These are phyloP conservation scores for Lanius ludovicianus DNA, from an alignment of 2,113 vertebrate species.

Conservation along the genomic window DNA sequence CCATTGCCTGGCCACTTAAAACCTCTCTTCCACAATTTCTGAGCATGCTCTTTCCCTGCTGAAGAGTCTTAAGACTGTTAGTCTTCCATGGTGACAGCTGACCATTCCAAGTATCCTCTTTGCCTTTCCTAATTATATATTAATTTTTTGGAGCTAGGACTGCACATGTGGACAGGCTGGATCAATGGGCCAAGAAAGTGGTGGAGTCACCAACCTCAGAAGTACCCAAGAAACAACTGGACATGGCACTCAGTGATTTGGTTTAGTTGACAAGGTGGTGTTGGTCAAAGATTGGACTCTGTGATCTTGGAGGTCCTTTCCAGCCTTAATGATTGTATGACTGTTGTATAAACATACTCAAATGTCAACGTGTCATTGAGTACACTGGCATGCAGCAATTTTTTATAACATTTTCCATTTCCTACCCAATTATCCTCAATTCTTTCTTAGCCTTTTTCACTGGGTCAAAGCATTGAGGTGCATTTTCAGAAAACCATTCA, in stretches of 20 bases:
- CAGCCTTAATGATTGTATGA: neutral
- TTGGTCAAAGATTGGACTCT: accelerated
- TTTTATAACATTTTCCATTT: neutral
- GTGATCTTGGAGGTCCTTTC: neutral
- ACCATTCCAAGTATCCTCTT: neutral
- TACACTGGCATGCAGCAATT: neutral
- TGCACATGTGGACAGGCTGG: neutral
- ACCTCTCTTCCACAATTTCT: neutral
- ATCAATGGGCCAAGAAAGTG: accelerated
- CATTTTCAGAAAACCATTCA: neutral
- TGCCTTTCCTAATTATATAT: neutral
- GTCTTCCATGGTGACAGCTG: neutral
- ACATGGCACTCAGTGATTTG: neutral
- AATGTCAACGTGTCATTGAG: neutral
- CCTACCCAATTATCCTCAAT: neutral
- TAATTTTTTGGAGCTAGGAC: neutral
- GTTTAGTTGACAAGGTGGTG: neutral
- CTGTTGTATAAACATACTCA: neutral
- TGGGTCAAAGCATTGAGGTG: accelerated
- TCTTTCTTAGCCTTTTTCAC: neutral
- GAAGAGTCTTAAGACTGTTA: neutral
- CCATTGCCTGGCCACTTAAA: neutral
- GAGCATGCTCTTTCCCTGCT: accelerated
- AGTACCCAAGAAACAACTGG: accelerated
- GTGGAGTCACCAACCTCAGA: neutral